Conservation (phyloP, 1,140 invertebrate species). For the Heliconius congener region DNA sequence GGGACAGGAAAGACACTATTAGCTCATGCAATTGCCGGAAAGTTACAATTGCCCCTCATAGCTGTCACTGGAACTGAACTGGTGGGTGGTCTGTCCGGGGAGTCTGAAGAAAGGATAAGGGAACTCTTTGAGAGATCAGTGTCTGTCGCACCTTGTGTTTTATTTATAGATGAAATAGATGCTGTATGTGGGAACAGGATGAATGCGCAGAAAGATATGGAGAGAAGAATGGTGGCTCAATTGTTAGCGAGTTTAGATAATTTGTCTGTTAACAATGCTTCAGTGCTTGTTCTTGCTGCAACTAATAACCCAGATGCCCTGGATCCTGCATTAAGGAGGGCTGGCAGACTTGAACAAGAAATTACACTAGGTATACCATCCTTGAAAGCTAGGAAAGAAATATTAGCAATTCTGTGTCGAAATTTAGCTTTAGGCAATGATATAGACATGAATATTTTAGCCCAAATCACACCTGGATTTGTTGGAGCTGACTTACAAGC, state of each 20-base stretch:
- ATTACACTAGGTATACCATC: slow-evolving; percentile 96
- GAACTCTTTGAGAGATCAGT: slow-evolving; percentile 94
- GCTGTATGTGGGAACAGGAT: slow-evolving; percentile 93
- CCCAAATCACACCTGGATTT: slow-evolving; percentile 95
- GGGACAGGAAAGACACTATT: slow-evolving; percentile 96
- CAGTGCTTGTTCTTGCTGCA: slow-evolving; percentile 95
- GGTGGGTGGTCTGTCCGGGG: slow-evolving; percentile 96
- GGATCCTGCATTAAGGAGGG: slow-evolving; percentile 94
- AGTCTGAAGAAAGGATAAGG: slow-evolving; percentile 96
- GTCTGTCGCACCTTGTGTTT: slow-evolving; percentile 88
- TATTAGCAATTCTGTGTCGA: slow-evolving; percentile 87
- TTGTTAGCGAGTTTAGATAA: slow-evolving; percentile 93
- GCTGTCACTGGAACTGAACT: slow-evolving; percentile 95
- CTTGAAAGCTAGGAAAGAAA: slow-evolving; percentile 88
- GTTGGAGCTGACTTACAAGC: slow-evolving; percentile 97
- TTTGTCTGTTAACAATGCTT: slow-evolving; percentile 85
- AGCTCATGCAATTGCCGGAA: slow-evolving; percentile 95
- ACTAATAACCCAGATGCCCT: slow-evolving; percentile 96
- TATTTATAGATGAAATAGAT: slow-evolving; percentile 98
- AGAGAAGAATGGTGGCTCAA: slow-evolving; percentile 96
- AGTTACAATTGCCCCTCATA: slow-evolving; percentile 86
- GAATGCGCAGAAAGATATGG: slow-evolving; percentile 96
- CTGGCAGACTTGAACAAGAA: slow-evolving; percentile 96
- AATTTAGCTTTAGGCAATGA: slow-evolving; percentile 86
- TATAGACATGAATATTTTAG: slow-evolving; percentile 88